Conservation (phyloP, 2,888 invertebrate genomes). For the Oeneis ivallda region DNA sequence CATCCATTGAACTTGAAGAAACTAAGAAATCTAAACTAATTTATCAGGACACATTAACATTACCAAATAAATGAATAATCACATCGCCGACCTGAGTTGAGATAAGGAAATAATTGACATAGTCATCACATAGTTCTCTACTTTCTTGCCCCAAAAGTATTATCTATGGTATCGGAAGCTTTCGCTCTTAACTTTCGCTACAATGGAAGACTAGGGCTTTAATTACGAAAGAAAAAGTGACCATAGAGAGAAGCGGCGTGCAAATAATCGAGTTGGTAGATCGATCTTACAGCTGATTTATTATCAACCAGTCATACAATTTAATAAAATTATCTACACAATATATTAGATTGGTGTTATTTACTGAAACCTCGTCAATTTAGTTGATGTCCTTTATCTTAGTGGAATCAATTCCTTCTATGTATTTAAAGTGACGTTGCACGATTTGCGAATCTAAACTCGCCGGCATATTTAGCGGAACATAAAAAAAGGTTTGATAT, state of each 20-base stretch:
- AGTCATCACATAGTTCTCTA: constrained; percentile 79
- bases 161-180: constrained; percentile 67
- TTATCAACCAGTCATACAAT: constrained; percentile 61
- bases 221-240: constrained; percentile 49
- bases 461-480: too few species aligned
- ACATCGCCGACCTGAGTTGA: constrained; percentile 62
- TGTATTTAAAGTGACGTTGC: constrained; percentile 15
- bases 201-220: constrained; percentile 76
- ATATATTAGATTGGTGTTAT: constrained; percentile 75
- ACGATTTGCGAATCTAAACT: constrained; percentile 7
- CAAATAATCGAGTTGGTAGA: constrained; percentile 58
- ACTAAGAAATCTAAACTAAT: constrained; percentile 67
- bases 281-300: constrained; percentile 60
- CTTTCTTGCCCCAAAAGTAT: constrained; percentile 69
- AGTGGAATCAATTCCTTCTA: constrained; percentile 20
- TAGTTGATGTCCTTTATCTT: constrained; percentile 20
- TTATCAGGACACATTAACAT: constrained; percentile 53
- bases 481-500: too few species aligned
- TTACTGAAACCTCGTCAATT: constrained; percentile 49
- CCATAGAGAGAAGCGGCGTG: constrained; percentile 59
- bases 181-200: constrained; percentile 66
- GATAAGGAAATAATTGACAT: constrained; percentile 80
- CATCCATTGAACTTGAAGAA: constrained; percentile 70
- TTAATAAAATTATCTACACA: constrained; percentile 59
- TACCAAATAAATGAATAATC: constrained; percentile 47